Base-by-base conservation (phyloP, 2,888 invertebrate genomes). In the Liposcelis brunnea region DNA sequence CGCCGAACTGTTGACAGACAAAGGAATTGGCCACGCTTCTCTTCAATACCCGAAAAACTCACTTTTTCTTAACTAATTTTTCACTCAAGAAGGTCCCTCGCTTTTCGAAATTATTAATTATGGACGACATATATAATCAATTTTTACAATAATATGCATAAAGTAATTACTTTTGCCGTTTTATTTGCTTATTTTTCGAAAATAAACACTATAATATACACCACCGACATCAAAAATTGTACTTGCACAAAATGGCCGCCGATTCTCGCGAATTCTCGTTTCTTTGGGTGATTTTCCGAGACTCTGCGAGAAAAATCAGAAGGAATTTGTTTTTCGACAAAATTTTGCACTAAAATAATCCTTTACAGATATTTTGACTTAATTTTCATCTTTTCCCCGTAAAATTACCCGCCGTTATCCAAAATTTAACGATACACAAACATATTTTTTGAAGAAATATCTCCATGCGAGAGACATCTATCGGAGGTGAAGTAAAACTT, bases 41-140 rank as follows among this genome's bases (percentile, higher is more conserved):
- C 40, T 40, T 18, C 16, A 18, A 40, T 40, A 32, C 7, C 10
- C 31, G 19, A 31, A 42, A 26, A 43, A 16, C 43, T 38, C 42
- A 46, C 40, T 46, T 45, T 44, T 45, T 32, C 38, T 45, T 34
- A 15, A 11, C 37, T 21, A 33, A 38, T 44, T 14, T 26, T 44
- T 21, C 16, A 34, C 16, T 16, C 15, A 19, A 32, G 16, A 15
- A 46, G 16, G 44, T 35, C 35, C 35, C 16, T 6, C 35, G 14
- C 14, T 14, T 16, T 14, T 16, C 14, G 5, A 35, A 35, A 35
- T 16, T 35, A 15, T 35, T 35, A 16, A 35, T 35, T 15, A 6
- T 16, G 40, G 40, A 19, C 40, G 16, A 19, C 40, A 40, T 40
- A 40, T 19, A 40, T 40, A 7, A 19, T 16, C 16, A 15, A 15